These are phyloP conservation scores for Scalopus aquaticus DNA, from an alignment of 2,113 vertebrate genomes.

Conservation along the genomic window DNA sequence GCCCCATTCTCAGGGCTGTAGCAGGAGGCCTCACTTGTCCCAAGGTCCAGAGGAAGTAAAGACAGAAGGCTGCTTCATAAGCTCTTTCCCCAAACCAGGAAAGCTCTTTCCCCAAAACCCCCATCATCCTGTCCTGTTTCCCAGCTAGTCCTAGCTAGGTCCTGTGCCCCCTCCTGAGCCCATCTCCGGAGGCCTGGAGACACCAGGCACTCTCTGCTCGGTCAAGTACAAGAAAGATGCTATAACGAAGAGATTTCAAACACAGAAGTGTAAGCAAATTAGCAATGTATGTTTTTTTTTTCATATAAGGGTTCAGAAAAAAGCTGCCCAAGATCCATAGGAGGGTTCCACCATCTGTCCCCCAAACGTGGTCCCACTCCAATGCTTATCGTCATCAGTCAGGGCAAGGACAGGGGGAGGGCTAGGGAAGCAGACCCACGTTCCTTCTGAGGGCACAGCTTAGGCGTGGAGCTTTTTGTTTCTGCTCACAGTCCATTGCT, in stretches of 20 bases:
- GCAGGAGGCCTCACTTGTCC: neutral
- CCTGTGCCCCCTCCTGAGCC: neutral
- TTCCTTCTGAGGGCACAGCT: neutral
- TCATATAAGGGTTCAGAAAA: slow-evolving; percentile 7
- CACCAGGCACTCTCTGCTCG: neutral
- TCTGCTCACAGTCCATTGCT: neutral
- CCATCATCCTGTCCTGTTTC: neutral
- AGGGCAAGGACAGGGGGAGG: neutral
- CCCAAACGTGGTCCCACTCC: neutral
- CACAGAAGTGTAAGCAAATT: neutral
- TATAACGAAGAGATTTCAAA: neutral
- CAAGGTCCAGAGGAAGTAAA: neutral
- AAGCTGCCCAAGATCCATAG: neutral
- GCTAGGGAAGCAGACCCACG: neutral
- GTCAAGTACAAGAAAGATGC: neutral
- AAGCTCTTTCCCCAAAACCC: neutral
- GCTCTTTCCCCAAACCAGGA: neutral
- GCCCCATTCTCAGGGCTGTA: neutral
- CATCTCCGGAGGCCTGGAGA: neutral
- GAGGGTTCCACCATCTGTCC: neutral
- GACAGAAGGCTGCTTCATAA: neutral
- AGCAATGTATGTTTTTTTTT: slow-evolving; percentile 1
- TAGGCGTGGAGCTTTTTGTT: neutral
- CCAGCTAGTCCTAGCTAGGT: neutral
- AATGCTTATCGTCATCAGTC: neutral